Evolutionary conservation across 2,888 invertebrate genomes (phyloP).

Genomic region (Aplocera efformata): DNA sequence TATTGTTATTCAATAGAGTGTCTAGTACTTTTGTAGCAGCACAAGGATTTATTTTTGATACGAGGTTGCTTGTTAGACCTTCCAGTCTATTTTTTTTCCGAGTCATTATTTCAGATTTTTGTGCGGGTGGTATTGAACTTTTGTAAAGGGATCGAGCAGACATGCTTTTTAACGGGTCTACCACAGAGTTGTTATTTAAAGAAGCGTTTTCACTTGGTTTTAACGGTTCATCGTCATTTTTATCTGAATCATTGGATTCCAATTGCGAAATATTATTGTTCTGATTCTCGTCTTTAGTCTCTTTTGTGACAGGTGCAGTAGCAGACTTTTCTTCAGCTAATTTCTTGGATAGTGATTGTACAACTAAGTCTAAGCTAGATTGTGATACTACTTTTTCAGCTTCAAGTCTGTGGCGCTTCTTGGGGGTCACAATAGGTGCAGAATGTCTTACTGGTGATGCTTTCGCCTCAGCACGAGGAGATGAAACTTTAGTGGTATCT

Average conservation of each 20-base stretch:
- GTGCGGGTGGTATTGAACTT: conserved; percentile 70
- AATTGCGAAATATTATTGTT: conserved; percentile 46
- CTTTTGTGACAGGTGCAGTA: conserved; percentile 39
- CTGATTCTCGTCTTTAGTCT: conserved; percentile 55
- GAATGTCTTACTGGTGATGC: conserved; percentile 58
- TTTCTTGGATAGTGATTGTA: conserved; percentile 73
- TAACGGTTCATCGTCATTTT: conserved; percentile 32
- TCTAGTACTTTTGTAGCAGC: conserved; percentile 77
- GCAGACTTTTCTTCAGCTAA: conserved; percentile 63
- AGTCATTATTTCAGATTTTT: conserved; percentile 80
- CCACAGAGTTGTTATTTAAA: conserved; percentile 39
- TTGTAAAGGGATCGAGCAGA: conserved; percentile 73
- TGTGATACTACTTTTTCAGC: conserved; percentile 69
- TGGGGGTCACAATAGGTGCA: conserved; percentile 83
- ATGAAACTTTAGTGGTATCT: conserved; percentile 54
- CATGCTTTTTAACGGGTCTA: conserved; percentile 72
- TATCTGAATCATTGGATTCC: conserved; percentile 47
- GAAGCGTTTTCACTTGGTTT: conserved; percentile 34
- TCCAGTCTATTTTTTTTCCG: conserved; percentile 83
- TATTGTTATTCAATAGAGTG: conserved; percentile 72
- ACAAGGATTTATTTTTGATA: conserved; percentile 81
- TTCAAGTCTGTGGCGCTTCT: conserved; percentile 86
- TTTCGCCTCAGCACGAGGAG: conserved; percentile 63
- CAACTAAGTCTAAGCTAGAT: conserved; percentile 69
- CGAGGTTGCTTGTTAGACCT: conserved; percentile 80